Conservation (phyloP, 2,888 invertebrate species). For the Phengaris alcon region DNA sequence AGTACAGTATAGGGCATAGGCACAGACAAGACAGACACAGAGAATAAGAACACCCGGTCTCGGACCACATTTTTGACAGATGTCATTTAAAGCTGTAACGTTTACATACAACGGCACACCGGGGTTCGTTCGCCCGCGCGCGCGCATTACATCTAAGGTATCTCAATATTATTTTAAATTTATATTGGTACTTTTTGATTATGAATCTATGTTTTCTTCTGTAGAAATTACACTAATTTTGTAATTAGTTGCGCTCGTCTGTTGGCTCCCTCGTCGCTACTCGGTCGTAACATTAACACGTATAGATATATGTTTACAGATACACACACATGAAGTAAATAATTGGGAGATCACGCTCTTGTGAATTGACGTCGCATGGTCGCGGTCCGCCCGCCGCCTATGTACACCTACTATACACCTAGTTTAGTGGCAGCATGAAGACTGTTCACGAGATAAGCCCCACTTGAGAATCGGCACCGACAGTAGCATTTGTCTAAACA, state of each 20-base stretch:
- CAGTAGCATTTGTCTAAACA: conserved; percentile 40
- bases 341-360: conserved; percentile 63
- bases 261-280: conserved; percentile 60
- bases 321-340: conserved; percentile 64
- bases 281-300: conserved; percentile 72
- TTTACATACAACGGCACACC: conserved; percentile 40
- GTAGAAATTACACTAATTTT: conserved; percentile 80
- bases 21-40: conserved; percentile 11
- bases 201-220: conserved; percentile 78
- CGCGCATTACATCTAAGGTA: conserved; percentile 70
- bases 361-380: conserved; percentile 67
- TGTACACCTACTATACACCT: conserved; percentile 38
- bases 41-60: conserved; percentile 31
- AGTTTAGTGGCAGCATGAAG: conserved; percentile 32
- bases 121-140: conserved; percentile 54
- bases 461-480: conserved; percentile 35
- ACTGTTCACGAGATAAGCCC: conserved; percentile 35
- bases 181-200: conserved; percentile 87
- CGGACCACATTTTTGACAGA: conserved; percentile 39
- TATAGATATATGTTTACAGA: conserved; percentile 65
- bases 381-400: conserved; percentile 51
- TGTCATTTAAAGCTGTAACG: conserved; percentile 39
- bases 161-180: conserved; percentile 68
- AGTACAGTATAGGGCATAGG: no score
- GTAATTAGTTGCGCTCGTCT: conserved; percentile 62